Conservation (phyloP, 2,797 vertebrate species). For the Coregonus ussuriensis region DNA sequence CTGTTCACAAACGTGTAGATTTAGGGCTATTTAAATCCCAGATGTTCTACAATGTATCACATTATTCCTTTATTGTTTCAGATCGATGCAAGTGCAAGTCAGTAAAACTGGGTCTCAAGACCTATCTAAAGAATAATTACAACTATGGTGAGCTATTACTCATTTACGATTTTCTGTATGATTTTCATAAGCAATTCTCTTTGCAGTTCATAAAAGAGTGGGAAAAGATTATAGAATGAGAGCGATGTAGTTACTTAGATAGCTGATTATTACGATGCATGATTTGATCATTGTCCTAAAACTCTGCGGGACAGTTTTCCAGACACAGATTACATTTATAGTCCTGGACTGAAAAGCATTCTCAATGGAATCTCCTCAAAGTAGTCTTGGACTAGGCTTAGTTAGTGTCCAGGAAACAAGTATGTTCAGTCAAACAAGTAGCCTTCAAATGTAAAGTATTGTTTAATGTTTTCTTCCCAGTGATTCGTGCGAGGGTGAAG, state of each 20-base stretch:
- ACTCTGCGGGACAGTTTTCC: background rate
- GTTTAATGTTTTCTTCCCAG: constrained; percentile 58
- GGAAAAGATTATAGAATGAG: background rate
- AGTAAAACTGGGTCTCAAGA: constrained; percentile 83
- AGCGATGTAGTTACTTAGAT: background rate
- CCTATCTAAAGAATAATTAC: constrained; percentile 91
- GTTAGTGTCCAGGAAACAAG: background rate
- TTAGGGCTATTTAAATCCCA: background rate
- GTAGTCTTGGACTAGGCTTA: background rate
- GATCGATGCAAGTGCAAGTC: constrained; percentile 90
- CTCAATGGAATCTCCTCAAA: background rate
- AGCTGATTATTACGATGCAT: background rate
- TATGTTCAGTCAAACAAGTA: background rate
- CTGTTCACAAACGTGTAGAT: background rate
- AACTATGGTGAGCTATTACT: constrained; percentile 87
- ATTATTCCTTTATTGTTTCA: constrained; percentile 50
- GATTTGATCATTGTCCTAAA: background rate
- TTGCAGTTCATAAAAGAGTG: background rate
- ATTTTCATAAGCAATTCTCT: background rate
- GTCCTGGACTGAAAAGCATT: background rate
- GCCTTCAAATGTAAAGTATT: background rate
- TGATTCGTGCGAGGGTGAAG: constrained; percentile 91
- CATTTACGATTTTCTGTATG: constrained; percentile 40
- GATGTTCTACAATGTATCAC: background rate
- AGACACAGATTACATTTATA: background rate